A percentile compares a stretch with the other conserved stretches of the same genome.
Evolutionary conservation across 2,888 invertebrate species (phyloP).

Genomic region (Phania funesta): DNA sequence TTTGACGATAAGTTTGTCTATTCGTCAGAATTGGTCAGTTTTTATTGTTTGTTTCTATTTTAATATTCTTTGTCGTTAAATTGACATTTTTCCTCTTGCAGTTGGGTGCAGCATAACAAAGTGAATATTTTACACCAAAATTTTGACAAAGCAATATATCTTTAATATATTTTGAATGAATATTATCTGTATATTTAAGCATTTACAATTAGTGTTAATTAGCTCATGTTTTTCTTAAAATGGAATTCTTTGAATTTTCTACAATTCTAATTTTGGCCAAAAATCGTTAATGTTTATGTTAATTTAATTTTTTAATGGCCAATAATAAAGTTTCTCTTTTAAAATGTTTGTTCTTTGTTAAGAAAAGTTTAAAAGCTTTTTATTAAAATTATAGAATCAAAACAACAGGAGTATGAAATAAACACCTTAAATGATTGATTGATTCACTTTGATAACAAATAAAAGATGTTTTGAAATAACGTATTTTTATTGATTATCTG

Average conservation of each 20-base stretch:
- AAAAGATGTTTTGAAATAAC: not conserved
- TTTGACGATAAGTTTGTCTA: too few species aligned
- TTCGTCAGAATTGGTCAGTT: too few species aligned
- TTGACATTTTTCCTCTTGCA: too few species aligned
- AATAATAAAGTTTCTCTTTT: conserved; percentile 5
- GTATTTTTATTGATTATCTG: too few species aligned
- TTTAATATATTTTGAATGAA: too few species aligned
- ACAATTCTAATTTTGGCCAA: conserved; percentile 24
- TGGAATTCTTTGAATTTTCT: conserved; percentile 21
- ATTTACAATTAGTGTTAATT: not conserved
- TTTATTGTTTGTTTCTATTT: too few species aligned
- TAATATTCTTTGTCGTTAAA: too few species aligned
- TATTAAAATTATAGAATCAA: conserved; percentile 19
- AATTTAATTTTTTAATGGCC: conserved; percentile 28
- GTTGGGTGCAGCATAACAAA: too few species aligned
- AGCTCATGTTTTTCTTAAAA: not conserved
- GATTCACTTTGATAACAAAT: not conserved
- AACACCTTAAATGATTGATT: conserved; percentile 29
- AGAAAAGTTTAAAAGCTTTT: not conserved
- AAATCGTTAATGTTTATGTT: conserved; percentile 40
- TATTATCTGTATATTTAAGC: not conserved
- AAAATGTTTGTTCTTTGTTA: not conserved
- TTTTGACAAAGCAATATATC: too few species aligned
- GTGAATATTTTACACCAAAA: too few species aligned
- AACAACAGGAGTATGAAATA: conserved; percentile 21